Percentiles rank a stretch among this genome's conserved stretches.
phyloP scores from a whole-genome alignment of 2,888 invertebrate species.

The Dione vanillae region DNA sequence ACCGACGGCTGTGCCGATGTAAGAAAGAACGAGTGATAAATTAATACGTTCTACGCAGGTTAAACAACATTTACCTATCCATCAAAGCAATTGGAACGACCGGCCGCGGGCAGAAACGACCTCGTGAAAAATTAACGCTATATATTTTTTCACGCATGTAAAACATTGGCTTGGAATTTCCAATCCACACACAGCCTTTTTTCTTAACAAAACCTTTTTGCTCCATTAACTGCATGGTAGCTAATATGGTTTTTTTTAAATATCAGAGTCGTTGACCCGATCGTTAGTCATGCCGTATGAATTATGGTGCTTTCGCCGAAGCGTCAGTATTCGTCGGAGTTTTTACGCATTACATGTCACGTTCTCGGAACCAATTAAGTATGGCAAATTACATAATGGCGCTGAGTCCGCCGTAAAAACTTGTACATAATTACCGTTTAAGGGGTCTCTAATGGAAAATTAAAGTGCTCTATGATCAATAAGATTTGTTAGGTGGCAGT shows the following conservation, averaged over 20 bases:
- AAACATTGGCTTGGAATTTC: slow-evolving; percentile 27
- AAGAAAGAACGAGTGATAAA: background rate
- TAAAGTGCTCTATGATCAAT: background rate
- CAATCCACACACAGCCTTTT: slow-evolving; percentile 29
- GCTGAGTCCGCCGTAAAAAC: slow-evolving; percentile 19
- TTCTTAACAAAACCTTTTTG: slow-evolving; percentile 34
- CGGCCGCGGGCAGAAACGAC: slow-evolving; percentile 19
- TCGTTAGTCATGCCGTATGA: slow-evolving; percentile 48
- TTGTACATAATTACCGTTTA: slow-evolving; percentile 21
- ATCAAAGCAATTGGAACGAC: slow-evolving; percentile 21
- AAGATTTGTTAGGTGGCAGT: background rate
- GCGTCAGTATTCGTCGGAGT: slow-evolving; percentile 28
- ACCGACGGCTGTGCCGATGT: background rate
- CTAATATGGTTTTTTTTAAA: slow-evolving; percentile 32
- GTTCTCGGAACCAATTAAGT: slow-evolving; percentile 45
- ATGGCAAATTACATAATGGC: slow-evolving; percentile 45
- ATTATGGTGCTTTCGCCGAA: slow-evolving; percentile 47
- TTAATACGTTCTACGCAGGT: slow-evolving; percentile 12
- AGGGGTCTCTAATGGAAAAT: slow-evolving; percentile 23
- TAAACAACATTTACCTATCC: slow-evolving; percentile 11
- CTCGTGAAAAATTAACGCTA: slow-evolving; percentile 26
- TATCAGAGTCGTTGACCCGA: slow-evolving; percentile 38
- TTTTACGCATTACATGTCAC: slow-evolving; percentile 44
- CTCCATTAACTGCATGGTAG: slow-evolving; percentile 35
- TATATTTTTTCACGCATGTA: slow-evolving; percentile 20